Percentiles rank a stretch among this genome's conserved stretches.
Evolutionary conservation across 1,140 invertebrate species (phyloP).

Genomic region (Telenomus remus): DNA sequence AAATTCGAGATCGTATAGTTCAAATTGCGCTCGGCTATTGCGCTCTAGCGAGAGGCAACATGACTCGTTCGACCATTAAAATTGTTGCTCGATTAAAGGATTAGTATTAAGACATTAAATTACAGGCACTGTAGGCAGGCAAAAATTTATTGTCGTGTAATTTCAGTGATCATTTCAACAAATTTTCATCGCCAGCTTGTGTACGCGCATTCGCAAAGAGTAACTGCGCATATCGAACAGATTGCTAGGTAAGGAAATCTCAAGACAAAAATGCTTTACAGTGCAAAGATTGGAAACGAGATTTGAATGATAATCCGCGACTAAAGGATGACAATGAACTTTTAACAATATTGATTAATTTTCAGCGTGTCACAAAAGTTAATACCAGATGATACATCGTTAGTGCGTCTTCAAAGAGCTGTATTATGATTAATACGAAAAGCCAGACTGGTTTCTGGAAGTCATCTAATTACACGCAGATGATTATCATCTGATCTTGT

Average conservation of each 20-base stretch:
- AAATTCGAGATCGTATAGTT: constrained; percentile 50
- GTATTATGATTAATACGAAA: constrained; percentile 1
- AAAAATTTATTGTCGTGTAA: constrained; percentile 16
- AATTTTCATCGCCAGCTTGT: background rate
- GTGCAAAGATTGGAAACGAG: too few species aligned
- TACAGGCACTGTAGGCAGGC: constrained; percentile 4
- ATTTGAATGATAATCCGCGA: too few species aligned
- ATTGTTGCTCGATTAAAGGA: constrained; percentile 44
- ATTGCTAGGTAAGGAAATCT: too few species aligned
- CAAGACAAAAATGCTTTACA: too few species aligned
- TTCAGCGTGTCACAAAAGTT: too few species aligned
- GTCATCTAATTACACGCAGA: constrained; percentile 16
- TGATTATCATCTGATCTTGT: constrained; percentile 9
- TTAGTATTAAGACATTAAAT: constrained; percentile 52
- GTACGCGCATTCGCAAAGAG: too few species aligned
- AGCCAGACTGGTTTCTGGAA: constrained; percentile 9
- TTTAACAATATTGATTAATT: too few species aligned
- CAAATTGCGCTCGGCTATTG: constrained; percentile 44
- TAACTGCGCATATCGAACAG: too few species aligned
- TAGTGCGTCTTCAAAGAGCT: too few species aligned
- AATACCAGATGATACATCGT: too few species aligned
- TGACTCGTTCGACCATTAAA: constrained; percentile 31
- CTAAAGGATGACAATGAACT: too few species aligned
- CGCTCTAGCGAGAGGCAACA: constrained; percentile 15
- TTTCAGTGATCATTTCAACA: constrained; percentile 13